A percentile compares a stretch with the other conserved stretches of the same genome.
Evolutionary conservation across 2,113 vertebrate species (phyloP).

Genomic region (Sarotherodon lohbergeri): DNA sequence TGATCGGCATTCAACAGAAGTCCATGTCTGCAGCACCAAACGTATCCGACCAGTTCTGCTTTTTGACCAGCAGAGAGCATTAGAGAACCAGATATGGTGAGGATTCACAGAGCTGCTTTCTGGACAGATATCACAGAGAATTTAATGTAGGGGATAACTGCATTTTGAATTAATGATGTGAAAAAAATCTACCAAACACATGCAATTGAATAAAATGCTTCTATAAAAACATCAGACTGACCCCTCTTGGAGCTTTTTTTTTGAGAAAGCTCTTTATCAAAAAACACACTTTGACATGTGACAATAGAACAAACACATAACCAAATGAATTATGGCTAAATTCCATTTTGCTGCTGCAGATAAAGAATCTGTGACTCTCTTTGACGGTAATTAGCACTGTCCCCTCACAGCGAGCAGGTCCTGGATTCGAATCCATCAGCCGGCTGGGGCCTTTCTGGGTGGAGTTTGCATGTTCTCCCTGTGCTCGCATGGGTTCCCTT

Average conservation of each 20-base stretch:
- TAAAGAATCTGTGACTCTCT: neutral
- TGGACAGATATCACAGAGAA: constrained; percentile 6
- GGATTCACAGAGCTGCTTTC: neutral
- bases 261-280: neutral
- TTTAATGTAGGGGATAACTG: neutral
- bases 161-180: neutral
- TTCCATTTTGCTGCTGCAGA: neutral
- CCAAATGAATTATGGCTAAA: neutral
- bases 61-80: constrained; percentile 60
- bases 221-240: neutral
- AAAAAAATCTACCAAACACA: neutral
- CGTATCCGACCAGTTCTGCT: neutral
- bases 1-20: constrained; percentile 34
- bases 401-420: neutral
- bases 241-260: neutral
- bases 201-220: neutral
- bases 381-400: neutral
- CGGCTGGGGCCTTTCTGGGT: neutral
- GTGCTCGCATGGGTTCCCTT: neutral
- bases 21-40: neutral
- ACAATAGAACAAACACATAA: neutral
- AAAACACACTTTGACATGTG: neutral
- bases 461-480: neutral
- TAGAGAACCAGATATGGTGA: constrained; percentile 20
- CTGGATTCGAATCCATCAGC: neutral